Evolutionary conservation across 2,888 invertebrate genomes (phyloP).

Genomic region (Liopterus haemorrhoidalis): DNA sequence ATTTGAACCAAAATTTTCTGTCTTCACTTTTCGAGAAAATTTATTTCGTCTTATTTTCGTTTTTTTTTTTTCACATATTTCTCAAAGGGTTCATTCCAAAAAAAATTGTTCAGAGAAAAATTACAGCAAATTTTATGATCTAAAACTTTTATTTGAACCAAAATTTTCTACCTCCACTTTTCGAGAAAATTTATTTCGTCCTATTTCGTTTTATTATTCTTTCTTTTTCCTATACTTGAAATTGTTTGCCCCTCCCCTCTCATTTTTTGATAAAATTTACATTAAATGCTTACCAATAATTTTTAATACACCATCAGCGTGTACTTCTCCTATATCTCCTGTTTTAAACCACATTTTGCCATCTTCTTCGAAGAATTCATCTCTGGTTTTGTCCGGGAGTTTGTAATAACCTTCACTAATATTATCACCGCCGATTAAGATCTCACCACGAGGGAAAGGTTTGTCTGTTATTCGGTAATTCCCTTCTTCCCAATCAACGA

Average conservation of each 20-base stretch:
- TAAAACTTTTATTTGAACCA: conserved; percentile 7
- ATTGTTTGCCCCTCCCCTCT: too few species aligned
- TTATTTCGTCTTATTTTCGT: too few species aligned
- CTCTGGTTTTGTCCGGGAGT: conserved; percentile 77
- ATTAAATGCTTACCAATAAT: conserved; percentile 86
- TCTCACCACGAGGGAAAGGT: conserved; percentile 77
- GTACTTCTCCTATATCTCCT: conserved; percentile 93
- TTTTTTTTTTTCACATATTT: too few species aligned
- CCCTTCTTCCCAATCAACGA: conserved; percentile 93
- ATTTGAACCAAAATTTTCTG: too few species aligned
- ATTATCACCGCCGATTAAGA: conserved; percentile 74
- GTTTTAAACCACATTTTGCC: conserved; percentile 90
- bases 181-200: too few species aligned
- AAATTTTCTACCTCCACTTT: too few species aligned
- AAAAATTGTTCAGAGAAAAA: too few species aligned
- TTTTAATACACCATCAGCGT: conserved; percentile 88
- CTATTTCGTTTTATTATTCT: too few species aligned
- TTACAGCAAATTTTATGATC: background rate
- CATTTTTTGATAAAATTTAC: too few species aligned
- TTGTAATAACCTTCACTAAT: conserved; percentile 94
- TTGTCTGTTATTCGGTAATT: conserved; percentile 81
- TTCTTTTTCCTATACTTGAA: too few species aligned
- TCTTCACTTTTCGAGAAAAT: too few species aligned
- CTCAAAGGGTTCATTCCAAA: too few species aligned
- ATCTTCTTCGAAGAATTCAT: conserved; percentile 79